A percentile compares a stretch with the other conserved stretches of the same genome.
Conservation (phyloP, 37 sponge, comb jelly and placozoan species). For the Ephydatia muelleri region DNA sequence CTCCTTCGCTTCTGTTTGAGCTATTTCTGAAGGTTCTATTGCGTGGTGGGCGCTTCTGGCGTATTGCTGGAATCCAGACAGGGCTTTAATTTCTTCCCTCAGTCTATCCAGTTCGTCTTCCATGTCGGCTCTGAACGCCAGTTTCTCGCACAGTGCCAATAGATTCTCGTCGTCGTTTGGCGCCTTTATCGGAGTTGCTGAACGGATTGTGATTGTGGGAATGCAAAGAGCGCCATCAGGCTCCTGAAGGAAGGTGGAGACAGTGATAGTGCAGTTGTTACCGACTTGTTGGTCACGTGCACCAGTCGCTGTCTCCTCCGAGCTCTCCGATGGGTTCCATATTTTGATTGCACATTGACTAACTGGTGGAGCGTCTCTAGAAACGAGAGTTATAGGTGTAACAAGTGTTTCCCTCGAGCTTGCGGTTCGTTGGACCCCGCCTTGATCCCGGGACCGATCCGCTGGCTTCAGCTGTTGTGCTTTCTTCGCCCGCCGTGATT, state of each 20-base stretch:
- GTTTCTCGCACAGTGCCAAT: background rate
- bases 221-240: background rate
- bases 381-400: background rate
- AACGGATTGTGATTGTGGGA: background rate
- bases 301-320: background rate
- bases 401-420: background rate
- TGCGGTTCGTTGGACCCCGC: background rate
- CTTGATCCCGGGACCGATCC: background rate
- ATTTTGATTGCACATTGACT: background rate
- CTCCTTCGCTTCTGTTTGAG: background rate
- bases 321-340: background rate
- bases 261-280: background rate
- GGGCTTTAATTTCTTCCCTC: background rate
- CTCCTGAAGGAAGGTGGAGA: background rate
- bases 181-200: background rate
- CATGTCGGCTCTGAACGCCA: background rate
- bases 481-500: background rate
- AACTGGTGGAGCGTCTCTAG: background rate
- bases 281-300: background rate
- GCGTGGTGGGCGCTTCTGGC: background rate
- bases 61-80: background rate
- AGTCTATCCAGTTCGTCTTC: conserved; percentile 9
- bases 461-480: background rate
- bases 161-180: background rate
- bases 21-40: too few relatives aligned